Conservation (phyloP, 2,797 vertebrate genomes). For the Aselliscus stoliczkanus region DNA sequence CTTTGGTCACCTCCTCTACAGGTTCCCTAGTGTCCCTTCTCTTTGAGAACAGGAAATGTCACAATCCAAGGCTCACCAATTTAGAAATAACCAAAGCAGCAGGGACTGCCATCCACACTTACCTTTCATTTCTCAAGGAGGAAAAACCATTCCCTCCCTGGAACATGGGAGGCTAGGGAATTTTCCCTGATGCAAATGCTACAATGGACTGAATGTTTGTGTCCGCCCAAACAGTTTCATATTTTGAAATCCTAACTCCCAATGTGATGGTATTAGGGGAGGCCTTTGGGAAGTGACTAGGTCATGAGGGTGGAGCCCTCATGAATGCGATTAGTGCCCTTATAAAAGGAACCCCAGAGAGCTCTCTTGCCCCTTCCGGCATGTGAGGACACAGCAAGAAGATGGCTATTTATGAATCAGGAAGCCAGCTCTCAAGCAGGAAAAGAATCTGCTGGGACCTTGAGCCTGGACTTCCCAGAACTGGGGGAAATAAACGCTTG, state of each 20-base stretch:
- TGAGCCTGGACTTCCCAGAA: background rate
- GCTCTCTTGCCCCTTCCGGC: background rate
- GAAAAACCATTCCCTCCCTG: background rate
- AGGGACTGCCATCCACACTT: background rate
- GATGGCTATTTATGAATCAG: background rate
- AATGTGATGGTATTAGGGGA: background rate
- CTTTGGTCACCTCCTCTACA: background rate
- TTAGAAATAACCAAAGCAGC: background rate
- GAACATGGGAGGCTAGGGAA: background rate
- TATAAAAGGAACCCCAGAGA: background rate
- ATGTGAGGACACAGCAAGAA: background rate
- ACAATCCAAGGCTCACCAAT: background rate
- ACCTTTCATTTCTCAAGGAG: background rate
- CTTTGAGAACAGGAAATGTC: background rate
- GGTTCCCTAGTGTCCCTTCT: background rate
- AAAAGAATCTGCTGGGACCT: background rate
- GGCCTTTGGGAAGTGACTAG: background rate
- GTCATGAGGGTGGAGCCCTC: background rate
- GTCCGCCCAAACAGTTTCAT: background rate
- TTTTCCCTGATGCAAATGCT: background rate
- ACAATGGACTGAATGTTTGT: background rate
- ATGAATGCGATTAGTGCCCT: background rate
- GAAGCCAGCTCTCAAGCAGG: background rate
- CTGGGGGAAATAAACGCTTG: background rate
- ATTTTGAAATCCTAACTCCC: background rate